Evolutionary conservation across 1,140 invertebrate genomes (phyloP), one percentile per base, ranked within the genome.

Genomic region (Medauroidea extradentata): DNA sequence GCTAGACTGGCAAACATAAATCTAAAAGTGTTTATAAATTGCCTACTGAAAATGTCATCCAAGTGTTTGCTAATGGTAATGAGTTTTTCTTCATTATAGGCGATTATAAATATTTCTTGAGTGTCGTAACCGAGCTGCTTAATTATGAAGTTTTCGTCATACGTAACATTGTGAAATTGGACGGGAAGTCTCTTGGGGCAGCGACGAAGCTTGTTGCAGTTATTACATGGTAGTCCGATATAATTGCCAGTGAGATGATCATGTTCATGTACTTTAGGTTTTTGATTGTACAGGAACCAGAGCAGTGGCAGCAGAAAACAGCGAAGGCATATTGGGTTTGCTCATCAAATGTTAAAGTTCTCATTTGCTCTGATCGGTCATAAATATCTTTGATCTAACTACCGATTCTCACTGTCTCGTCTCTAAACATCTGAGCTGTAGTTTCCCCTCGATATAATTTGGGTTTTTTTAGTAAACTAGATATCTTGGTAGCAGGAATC

Each of bases 11-110:
- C 52, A 13, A 59, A 19, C 61, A 72, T 63, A 56, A 72, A 72
- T 55, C 62, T 44, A 66, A 64, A 71, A 21, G 65, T 67, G 59
- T 71, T 69, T 25, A 71, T 39, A 63, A 73, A 73, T 38, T 65
- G 50, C 21, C 71, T 52, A n/a, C 5, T 7, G 11, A 34, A 34
- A 7, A 34, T 34, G 29, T 34, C 29, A 34, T 34, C 29, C 5
- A 34, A 11, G 3, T 25, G 3, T 25, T 21, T 19, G 44, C 4
- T 7, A 13, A 46, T 11, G 18, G n/a, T 21, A 21, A 46, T 25
- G 5, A 21, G 13, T 46, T 25, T 46, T 25, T 46, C 44, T 25
- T 21, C 13, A n/a, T n/a, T 46, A 13, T 46, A 11, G n/a, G 44
- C 4, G n/a, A 46, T 46, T 7, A 46, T 46, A 19, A 25, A 25